Base-by-base conservation (phyloP, 2,113 vertebrate species). In the Gymnocephalus cernua region DNA sequence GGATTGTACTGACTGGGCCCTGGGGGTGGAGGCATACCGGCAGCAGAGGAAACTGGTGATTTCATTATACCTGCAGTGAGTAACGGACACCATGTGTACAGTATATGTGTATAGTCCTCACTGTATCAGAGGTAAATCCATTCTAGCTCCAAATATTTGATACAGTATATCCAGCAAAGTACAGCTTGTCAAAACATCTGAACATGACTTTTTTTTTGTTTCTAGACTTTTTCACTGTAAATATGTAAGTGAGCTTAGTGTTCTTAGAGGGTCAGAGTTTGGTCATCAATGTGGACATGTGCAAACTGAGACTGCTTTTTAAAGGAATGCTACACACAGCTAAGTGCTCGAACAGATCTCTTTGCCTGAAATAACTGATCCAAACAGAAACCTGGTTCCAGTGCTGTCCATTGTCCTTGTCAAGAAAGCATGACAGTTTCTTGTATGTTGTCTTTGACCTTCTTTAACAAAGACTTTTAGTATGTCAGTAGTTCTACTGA, bases 21-120 rank as follows among this genome's bases (percentile, higher is more conserved):
- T 19, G 93, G 83, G 65, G 94, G 85, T 41, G 91, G 83, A 75
- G 95, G 83, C 75, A 92, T 93, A 18, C 88, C 89, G 2, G 96
- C 84, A 44, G 93, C 72, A 0, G 93, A 38, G 9, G 95, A 86
- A 47, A 93, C 95, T 74, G 93, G 29, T 8, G 96, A 84, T 92
- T 99, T 99, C 2, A 94, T 89, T 70, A 93, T 15, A 77, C 94
- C 98, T 99, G 83, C 91, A 66, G 82, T 63, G 82, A 78, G 69
- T 53, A 77, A 63, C 7, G 66, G 0, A 71, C 59, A 67, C 6
- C 7, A 15, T 29, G 13, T 45, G 10, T 44, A 3, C 61, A 32
- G 21, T 67, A 4, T 16, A 14, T 48, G 13, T 38, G 14, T 45
- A 21, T 38, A 4, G 50, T 66, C 19, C 23, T 56, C 25, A 59